phyloP scores from a whole-genome alignment of 2,113 vertebrate species.

The Callocephalon fimbriatum region DNA sequence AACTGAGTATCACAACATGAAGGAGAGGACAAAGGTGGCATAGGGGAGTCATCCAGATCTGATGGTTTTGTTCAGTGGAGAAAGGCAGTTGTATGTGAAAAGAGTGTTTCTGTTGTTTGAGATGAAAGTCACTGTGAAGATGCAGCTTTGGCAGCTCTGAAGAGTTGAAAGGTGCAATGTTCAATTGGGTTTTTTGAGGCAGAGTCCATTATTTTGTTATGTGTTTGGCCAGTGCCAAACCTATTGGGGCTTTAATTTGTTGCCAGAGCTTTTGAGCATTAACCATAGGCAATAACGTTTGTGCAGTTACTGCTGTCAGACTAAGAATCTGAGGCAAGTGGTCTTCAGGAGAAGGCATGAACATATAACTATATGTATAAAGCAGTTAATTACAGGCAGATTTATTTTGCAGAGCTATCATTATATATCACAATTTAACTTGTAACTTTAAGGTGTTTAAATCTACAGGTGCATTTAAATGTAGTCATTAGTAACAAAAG shows the following conservation, averaged over 20 bases:
- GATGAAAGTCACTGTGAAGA: not conserved
- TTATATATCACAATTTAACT: not conserved
- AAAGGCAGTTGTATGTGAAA: not conserved
- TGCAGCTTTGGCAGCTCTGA: not conserved
- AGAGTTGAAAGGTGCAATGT: not conserved
- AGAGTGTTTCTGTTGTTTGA: not conserved
- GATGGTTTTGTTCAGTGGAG: not conserved
- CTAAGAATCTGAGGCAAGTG: not conserved
- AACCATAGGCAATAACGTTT: not conserved
- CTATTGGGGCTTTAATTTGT: not conserved
- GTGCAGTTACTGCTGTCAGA: not conserved
- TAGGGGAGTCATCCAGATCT: not conserved
- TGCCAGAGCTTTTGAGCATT: not conserved
- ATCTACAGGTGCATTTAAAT: not conserved
- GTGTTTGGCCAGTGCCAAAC: not conserved
- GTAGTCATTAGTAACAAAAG: not conserved
- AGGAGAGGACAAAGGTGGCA: not conserved
- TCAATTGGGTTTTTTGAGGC: not conserved
- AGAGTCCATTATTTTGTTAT: not conserved
- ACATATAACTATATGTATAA: not conserved
- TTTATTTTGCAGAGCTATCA: not conserved
- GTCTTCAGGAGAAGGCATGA: not conserved
- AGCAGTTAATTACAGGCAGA: not conserved
- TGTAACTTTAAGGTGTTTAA: not conserved
- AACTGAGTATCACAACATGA: not conserved